Base-by-base conservation (phyloP, 2,113 vertebrate species). In the Pygoscelis antarcticus region DNA sequence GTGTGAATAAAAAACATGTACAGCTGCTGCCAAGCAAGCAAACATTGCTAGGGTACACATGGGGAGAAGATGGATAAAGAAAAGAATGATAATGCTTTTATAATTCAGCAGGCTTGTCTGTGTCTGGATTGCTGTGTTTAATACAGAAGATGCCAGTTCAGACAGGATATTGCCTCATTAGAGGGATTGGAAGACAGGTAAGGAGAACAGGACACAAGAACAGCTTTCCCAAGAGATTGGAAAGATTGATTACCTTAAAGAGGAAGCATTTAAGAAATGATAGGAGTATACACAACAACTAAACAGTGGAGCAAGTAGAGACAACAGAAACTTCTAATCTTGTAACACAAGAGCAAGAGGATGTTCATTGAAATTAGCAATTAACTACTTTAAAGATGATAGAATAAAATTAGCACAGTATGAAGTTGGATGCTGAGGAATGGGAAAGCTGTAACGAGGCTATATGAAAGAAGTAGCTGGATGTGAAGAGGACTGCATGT, bases 21-120 rank as follows among this genome's bases (percentile, higher is more conserved):
- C 27, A 89, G 17, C 80, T 83, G 68, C 65, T 92, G 47, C 34
- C 62, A 90, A 90, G 58, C 72, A 78, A 57, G 23, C 32, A 79
- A 86, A 81, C 2, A 5, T 19, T 90, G 36, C 54, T 58, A 25
- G 36, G 17, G 21, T 77, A n/a, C 2, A 0, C 72, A 23, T 0
- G 0, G 25, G 47, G 57, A 76, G 27, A 87, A 72, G 57, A 74
- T 70, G 21, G 29, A 74, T 69, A 66, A 93, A 83, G 49, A 55
- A 81, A 83, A 81, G 27, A 79, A 49, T 42, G 9, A 32, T 96
- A 95, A 96, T 75, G 72, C 47, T 91, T 61, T 79, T 87, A 62
- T 1, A 55, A 68, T 75, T 80, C n/a, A 85, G 18, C 32, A 38
- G 72, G 30, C 79, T 95, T 91, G 6, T 54, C 80, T 80, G 42